A percentile compares a stretch with the other conserved stretches of the same genome.
phyloP scores from a whole-genome alignment of 2,888 invertebrate genomes.

The Drosophila siamana region DNA sequence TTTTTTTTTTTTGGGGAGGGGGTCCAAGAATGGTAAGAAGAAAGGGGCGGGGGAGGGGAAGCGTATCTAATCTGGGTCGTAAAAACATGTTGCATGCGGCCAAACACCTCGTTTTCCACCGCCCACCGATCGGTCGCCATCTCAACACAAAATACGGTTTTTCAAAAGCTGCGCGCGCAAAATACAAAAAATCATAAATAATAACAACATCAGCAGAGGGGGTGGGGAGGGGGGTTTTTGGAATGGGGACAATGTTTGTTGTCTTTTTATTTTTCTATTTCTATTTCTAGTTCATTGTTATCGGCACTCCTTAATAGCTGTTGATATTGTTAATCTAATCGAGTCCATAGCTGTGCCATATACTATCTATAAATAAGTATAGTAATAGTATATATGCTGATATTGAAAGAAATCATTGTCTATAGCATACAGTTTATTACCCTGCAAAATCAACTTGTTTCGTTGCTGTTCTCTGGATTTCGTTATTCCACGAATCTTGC shows the following conservation, averaged over 20 bases:
- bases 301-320: conserved; percentile 9
- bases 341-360: background rate
- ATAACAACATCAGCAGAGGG: background rate
- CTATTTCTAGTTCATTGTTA: conserved; percentile 17
- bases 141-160: background rate
- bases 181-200: background rate
- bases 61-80: conserved; percentile 67
- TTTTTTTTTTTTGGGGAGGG: background rate
- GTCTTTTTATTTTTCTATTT: conserved; percentile 5
- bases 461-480: too few species aligned
- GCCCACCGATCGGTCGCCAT: too few species aligned
- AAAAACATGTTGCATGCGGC: conserved; percentile 41
- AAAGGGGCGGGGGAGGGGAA: background rate
- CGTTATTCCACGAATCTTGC: too few species aligned
- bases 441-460: background rate
- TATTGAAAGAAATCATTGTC: conserved; percentile 5
- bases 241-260: conserved; percentile 1
- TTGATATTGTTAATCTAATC: conserved; percentile 44
- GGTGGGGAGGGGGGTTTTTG: background rate
- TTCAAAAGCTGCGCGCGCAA: conserved; percentile 9
- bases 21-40: too few species aligned
- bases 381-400: background rate
- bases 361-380: background rate
- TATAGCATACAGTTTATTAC: background rate
- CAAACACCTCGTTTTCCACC: background rate